Evolutionary conservation across 1,140 invertebrate species (phyloP), one percentile per base, ranked within the genome.

Genomic region (Drosophila ironensis): DNA sequence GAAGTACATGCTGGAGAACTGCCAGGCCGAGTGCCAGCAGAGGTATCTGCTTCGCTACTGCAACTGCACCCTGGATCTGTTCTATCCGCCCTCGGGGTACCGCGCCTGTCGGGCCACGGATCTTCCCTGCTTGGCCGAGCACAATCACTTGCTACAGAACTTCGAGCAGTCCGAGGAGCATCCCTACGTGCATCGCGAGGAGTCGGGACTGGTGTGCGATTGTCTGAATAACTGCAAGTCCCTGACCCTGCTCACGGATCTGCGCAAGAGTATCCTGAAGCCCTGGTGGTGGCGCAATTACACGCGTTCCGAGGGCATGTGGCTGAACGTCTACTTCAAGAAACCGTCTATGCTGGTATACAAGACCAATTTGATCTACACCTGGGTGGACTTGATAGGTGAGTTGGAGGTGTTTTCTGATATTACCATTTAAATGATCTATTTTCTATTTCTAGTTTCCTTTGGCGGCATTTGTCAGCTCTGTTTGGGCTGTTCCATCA

Each of bases 401-500:
- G 37, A 19, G 19, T 24, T 24, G 1, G 4, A 14, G 5, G 1
- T 37, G 14, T 9, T 19, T 20, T n/a, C 14, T 7, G 0, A 16
- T 16, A 25, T 30, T 20, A 0, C n/a, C 9, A 33, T 2, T 12
- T 4, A n/a, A n/a, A n/a, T n/a, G n/a, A n/a, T 12, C 12, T 5
- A 4, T 2, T 14, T 16, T n/a, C 0, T 41, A 11, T 1, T 89
- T 90, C 24, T 72, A 94, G 93, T 94, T 30, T 93, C 93, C 1
- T 94, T 94, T 76, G 93, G 93, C 5, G 94, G 94, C 4, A 95
- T 95, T 56, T 94, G 93, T 6, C 94, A 94, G 2, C 90, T 95
- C 1, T 95, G 95, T 76, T 75, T 95, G 1, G 95, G 94, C 0
- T 95, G 94, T 82, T 95, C 94, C 9, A 87, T 95, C 7, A 88